Percentiles rank a stretch among this genome's conserved stretches.
Conservation (phyloP, 2,113 vertebrate species). For the Chloebia gouldiae region DNA sequence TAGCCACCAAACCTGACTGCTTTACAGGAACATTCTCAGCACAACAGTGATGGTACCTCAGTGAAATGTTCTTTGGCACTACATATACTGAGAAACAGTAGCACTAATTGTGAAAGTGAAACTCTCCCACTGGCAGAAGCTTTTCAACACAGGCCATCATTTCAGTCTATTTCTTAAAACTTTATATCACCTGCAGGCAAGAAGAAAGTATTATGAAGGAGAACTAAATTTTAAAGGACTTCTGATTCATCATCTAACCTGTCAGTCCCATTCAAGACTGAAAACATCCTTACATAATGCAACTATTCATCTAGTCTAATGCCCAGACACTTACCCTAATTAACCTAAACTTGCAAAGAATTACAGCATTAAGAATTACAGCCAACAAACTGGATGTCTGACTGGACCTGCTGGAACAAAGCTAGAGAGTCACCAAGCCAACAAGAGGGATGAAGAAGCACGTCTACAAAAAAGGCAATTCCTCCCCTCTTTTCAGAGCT, state of each 20-base stretch:
- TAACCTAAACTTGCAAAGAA: background rate
- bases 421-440: background rate
- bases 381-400: background rate
- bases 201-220: background rate
- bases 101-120: background rate
- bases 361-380: background rate
- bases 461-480: background rate
- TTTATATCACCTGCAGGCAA: background rate
- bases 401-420: background rate
- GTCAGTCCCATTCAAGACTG: rapidly evolving
- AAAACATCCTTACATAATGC: background rate
- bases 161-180: background rate
- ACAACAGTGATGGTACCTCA: background rate
- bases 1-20: background rate
- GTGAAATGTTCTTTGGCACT: background rate
- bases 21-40: background rate
- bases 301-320: background rate
- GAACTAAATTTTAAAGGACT: background rate
- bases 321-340: background rate
- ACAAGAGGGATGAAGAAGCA: background rate
- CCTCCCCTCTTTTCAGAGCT: background rate
- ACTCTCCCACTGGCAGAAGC: background rate
- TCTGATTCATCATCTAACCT: background rate
- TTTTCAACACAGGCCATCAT: background rate
- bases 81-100: background rate